These are phyloP conservation scores for Syndactyla subalaris DNA, from an alignment of 2,797 vertebrate species.

Conservation along the genomic window DNA sequence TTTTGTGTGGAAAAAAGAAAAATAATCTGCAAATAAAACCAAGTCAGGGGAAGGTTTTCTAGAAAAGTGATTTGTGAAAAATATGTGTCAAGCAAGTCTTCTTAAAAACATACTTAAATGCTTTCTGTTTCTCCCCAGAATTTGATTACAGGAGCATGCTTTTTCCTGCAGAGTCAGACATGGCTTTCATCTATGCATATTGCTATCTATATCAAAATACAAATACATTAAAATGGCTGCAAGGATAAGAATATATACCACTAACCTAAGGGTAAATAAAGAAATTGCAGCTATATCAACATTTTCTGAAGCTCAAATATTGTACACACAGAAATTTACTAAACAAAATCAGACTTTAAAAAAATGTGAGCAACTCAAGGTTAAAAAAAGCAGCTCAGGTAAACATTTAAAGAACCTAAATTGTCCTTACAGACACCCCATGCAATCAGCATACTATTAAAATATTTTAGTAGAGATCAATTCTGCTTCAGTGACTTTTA, in stretches of 20 bases:
- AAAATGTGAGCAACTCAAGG: background rate
- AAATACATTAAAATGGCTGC: background rate
- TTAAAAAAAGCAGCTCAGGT: background rate
- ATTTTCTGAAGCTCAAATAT: background rate
- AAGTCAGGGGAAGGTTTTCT: slow-evolving; percentile 15
- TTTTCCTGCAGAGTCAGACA: background rate
- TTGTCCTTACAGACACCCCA: background rate
- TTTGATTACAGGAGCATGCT: background rate
- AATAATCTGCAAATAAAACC: background rate
- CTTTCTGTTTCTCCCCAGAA: background rate
- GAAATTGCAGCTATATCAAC: background rate
- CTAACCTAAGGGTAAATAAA: background rate
- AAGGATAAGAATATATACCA: background rate
- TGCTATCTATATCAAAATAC: background rate
- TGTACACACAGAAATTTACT: background rate
- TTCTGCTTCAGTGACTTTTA: background rate
- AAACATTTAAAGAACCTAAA: background rate
- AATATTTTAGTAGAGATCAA: background rate
- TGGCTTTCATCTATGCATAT: background rate
- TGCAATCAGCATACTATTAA: background rate
- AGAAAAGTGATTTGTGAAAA: slow-evolving; percentile 26
- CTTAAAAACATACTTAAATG: background rate
- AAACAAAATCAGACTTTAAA: background rate
- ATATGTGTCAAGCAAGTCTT: background rate
- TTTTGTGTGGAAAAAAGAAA: background rate